A percentile compares a stretch with the other conserved stretches of the same genome.
Conservation (phyloP, 2,797 vertebrate genomes). For the Pseudocheirus occidentalis region DNA sequence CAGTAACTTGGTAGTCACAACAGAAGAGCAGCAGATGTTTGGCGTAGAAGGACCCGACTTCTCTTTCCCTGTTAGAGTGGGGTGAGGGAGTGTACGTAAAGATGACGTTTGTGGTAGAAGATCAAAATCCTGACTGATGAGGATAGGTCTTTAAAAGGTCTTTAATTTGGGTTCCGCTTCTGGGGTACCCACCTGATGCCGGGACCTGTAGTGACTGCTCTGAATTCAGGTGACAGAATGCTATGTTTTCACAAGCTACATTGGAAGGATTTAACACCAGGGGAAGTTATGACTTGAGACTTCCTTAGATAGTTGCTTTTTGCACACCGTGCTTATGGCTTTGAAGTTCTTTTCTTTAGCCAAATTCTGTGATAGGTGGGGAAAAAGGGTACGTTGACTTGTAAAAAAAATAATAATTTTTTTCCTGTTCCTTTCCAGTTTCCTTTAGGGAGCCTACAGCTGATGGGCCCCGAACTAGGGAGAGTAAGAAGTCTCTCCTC, state of each 20-base stretch:
- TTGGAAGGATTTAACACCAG: neutral
- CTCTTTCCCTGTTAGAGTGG: neutral
- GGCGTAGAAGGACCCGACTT: neutral
- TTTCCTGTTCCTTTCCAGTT: conserved; percentile 27
- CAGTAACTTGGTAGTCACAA: rapidly evolving
- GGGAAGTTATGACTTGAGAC: neutral
- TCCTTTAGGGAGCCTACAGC: conserved; percentile 72
- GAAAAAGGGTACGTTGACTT: neutral
- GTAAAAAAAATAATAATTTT: neutral
- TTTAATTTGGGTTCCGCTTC: neutral
- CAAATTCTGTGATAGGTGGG: conserved; percentile 37
- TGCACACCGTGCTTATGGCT: neutral
- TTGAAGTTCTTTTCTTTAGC: conserved; percentile 10
- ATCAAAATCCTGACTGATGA: neutral
- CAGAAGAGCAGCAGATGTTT: neutral
- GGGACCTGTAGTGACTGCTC: too few relatives aligned
- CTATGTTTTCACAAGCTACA: neutral
- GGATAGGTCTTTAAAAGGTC: neutral
- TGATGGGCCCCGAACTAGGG: rapidly evolving
- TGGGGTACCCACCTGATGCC: neutral
- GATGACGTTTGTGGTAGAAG: neutral
- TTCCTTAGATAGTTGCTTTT: conserved; percentile 5
- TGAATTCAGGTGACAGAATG: neutral
- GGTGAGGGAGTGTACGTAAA: neutral
- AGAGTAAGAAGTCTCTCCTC: neutral